Conservation (phyloP, 1,140 invertebrate species). For the Phymorhynchus buccinoides region DNA sequence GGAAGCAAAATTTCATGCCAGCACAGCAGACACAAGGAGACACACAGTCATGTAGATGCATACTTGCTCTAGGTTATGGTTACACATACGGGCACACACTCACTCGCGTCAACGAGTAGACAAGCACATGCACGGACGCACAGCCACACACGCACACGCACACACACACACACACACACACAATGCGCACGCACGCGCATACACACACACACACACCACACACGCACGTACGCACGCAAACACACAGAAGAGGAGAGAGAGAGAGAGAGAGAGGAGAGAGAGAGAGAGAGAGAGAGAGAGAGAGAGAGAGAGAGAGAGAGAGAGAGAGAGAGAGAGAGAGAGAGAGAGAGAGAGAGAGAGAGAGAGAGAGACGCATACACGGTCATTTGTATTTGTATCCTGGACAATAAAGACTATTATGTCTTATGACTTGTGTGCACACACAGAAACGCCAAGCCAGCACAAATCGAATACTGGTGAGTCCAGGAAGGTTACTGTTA, state of each 20-base stretch:
- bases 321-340: not conserved
- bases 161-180: constrained; percentile 10
- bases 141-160: not conserved
- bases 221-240: not conserved
- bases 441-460: no score
- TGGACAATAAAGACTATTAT: no score
- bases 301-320: not conserved
- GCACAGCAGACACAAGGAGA: constrained; percentile 38
- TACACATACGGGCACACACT: not conserved
- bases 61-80: not conserved
- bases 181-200: not conserved
- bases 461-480: no score
- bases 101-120: not conserved
- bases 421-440: no score
- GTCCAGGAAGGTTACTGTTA: no score
- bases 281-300: not conserved
- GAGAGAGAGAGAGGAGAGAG: not conserved
- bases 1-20: not conserved
- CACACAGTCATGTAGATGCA: not conserved
- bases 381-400: no score
- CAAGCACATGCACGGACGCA: not conserved
- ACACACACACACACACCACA: constrained; percentile 31
- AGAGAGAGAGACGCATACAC: no score
- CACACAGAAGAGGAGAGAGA: not conserved
- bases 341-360: not conserved